phyloP scores from a whole-genome alignment of 2,888 invertebrate genomes.

The Hydropsyche betteni region DNA sequence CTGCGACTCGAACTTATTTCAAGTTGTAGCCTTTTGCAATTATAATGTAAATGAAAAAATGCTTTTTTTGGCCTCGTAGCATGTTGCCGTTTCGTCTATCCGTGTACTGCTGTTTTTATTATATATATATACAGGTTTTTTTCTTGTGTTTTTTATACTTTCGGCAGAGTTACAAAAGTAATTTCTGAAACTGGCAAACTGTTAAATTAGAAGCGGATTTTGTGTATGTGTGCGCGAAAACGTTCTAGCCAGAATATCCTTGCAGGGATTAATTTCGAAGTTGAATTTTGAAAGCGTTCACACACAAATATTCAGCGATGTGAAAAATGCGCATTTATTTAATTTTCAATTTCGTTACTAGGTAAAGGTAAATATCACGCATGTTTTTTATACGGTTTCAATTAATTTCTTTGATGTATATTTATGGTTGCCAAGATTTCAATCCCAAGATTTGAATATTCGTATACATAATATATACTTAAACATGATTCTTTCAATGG shows the following conservation, averaged over 20 bases:
- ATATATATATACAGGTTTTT: not conserved
- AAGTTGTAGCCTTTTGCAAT: slow-evolving; percentile 51
- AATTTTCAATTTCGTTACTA: no score
- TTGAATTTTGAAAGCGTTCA: slow-evolving; percentile 6
- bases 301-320: no score
- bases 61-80: slow-evolving; percentile 43
- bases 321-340: no score
- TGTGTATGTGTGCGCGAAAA: slow-evolving; percentile 32
- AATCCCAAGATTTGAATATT: no score
- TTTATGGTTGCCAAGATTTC: no score
- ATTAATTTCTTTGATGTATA: no score
- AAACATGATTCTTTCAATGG: not conserved
- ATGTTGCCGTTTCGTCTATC: slow-evolving; percentile 45
- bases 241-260: slow-evolving; percentile 3
- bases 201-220: slow-evolving; percentile 51
- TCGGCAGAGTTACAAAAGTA: slow-evolving; percentile 50
- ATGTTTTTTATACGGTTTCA: no score
- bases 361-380: no score
- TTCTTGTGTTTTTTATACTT: slow-evolving; percentile 36
- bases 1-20: slow-evolving; percentile 46
- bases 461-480: not conserved
- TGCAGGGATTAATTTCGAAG: slow-evolving; percentile 11
- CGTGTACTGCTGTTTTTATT: slow-evolving; percentile 6
- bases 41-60: slow-evolving; percentile 51
- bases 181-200: slow-evolving; percentile 52